phyloP scores from a whole-genome alignment of 2,888 invertebrate genomes.

The Sarcophaga subvicina region DNA sequence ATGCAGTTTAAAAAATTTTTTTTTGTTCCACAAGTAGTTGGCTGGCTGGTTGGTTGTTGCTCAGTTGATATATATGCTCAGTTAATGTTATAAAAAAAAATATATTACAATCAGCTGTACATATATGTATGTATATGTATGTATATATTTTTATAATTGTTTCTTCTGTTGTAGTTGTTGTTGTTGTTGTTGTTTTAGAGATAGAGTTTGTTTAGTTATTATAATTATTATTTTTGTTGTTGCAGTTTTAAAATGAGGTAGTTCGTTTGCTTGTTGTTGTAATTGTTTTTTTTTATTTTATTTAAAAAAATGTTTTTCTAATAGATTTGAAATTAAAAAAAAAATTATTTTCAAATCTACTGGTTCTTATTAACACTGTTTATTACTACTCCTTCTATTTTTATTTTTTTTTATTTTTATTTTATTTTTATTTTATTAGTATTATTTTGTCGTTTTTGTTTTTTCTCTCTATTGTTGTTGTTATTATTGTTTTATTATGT shows the following conservation, averaged over 20 bases:
- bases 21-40: no score
- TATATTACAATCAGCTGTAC: no score
- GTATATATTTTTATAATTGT: not conserved
- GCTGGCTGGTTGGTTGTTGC: constrained; percentile 9
- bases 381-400: constrained; percentile 49
- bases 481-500: constrained; percentile 29
- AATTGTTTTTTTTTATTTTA: not conserved
- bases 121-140: not conserved
- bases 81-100: no score
- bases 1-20: constrained; percentile 49
- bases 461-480: not conserved
- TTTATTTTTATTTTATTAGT: constrained; percentile 24
- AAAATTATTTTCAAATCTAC: constrained; percentile 52
- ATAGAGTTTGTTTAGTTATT: not conserved
- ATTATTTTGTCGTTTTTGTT: constrained; percentile 10
- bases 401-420: constrained; percentile 8
- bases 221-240: not conserved
- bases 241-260: constrained; percentile 58
- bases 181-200: constrained; percentile 16
- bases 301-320: constrained; percentile 2
- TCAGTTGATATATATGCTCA: constrained; percentile 47
- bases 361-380: constrained; percentile 36
- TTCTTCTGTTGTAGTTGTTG: constrained; percentile 12
- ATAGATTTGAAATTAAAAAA: constrained; percentile 51
- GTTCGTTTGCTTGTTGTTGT: constrained; percentile 23